Conservation (phyloP, 92 coral and sea anemone species). For the Bergia puertoricense region DNA sequence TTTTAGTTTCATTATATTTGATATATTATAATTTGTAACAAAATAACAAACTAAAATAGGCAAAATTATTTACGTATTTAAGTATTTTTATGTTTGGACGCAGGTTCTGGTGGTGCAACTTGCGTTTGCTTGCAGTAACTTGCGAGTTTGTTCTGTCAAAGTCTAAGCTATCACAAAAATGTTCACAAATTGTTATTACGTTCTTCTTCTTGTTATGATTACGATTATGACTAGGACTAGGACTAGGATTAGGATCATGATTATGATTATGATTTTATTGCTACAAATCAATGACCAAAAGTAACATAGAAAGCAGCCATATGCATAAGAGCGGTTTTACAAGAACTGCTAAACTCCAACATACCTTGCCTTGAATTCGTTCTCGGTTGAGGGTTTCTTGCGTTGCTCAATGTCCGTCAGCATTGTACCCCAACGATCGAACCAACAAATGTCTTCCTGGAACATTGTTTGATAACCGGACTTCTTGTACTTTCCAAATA, state of each 20-base stretch:
- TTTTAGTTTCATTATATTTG: too few species aligned
- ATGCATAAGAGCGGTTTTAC: background rate
- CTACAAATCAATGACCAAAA: too few species aligned
- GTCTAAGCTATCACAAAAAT: background rate
- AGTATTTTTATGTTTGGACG: background rate
- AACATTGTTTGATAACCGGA: conserved; percentile 48
- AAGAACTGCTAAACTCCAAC: background rate
- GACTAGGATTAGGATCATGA: too few species aligned
- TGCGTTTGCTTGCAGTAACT: background rate
- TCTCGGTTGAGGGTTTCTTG: background rate
- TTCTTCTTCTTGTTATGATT: too few species aligned
- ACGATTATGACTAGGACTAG: too few species aligned
- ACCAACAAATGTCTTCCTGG: conserved; percentile 56
- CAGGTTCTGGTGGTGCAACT: background rate
- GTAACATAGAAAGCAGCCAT: background rate
- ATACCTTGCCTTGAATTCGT: background rate
- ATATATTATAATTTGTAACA: too few species aligned
- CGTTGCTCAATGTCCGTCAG: conserved; percentile 35
- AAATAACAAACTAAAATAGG: too few species aligned
- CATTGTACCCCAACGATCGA: conserved; percentile 46
- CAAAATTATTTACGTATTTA: too few species aligned
- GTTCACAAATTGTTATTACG: too few species aligned
- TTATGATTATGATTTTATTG: too few species aligned
- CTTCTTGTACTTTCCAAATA: conserved; percentile 37
- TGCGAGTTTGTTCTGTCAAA: too few species aligned